Percentiles rank a stretch among this genome's conserved stretches.
Evolutionary conservation across 2,888 invertebrate species (phyloP).

Genomic region (Tridacna crocea): DNA sequence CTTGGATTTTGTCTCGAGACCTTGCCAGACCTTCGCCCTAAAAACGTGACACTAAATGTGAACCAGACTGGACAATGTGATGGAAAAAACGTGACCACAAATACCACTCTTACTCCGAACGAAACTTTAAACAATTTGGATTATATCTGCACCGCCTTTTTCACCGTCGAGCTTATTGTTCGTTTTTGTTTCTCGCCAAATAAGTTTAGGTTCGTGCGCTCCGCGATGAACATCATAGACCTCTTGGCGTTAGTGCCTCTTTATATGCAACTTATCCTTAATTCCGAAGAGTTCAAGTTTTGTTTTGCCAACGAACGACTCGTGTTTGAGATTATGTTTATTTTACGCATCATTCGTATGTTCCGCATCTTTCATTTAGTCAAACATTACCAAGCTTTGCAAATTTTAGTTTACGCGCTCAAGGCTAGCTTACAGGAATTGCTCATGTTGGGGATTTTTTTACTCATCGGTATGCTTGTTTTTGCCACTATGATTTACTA

Average conservation of each 20-base stretch:
- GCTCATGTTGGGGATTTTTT: constrained; percentile 82
- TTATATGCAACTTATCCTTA: constrained; percentile 81
- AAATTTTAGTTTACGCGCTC: constrained; percentile 85
- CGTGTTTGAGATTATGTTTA: constrained; percentile 83
- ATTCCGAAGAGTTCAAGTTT: constrained; percentile 74
- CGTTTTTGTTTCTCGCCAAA: constrained; percentile 80
- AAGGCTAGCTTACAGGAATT: constrained; percentile 84
- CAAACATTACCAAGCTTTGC: constrained; percentile 85
- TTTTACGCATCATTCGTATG: constrained; percentile 85
- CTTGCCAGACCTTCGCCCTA: constrained; percentile 73
- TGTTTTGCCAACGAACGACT: constrained; percentile 80
- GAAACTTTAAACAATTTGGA: constrained; percentile 77
- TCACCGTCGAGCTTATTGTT: constrained; percentile 81
- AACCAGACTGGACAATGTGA: constrained; percentile 59
- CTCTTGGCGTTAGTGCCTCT: constrained; percentile 81
- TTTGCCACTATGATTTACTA: constrained; percentile 84
- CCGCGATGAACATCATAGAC: constrained; percentile 82
- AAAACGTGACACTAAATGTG: constrained; percentile 47
- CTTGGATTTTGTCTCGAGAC: constrained; percentile 82
- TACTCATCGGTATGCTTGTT: constrained; percentile 83
- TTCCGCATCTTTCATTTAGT: constrained; percentile 85
- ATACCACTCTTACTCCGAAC: constrained; percentile 67
- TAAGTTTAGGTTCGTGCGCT: constrained; percentile 78
- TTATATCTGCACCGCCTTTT: constrained; percentile 82
- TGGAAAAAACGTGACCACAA: constrained; percentile 53